Base-by-base conservation (phyloP, 2,888 invertebrate species). In the Hedychridium roseum region DNA sequence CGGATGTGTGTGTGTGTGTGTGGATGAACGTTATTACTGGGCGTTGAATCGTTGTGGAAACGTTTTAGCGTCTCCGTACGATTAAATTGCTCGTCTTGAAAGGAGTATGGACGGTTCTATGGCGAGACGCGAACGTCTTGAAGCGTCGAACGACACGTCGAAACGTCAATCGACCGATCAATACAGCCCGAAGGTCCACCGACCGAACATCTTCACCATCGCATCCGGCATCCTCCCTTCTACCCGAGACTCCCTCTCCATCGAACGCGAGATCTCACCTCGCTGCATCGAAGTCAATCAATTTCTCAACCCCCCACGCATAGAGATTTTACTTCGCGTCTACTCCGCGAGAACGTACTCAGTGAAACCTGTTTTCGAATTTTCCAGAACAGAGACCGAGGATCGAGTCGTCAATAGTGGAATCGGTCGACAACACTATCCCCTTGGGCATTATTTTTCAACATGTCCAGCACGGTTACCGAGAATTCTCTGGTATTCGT, bases 161-260 rank as follows among this genome's bases (percentile, higher is more conserved):
- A 50, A 50, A 59, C 58, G 59, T 63, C 63, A 63, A 66, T 65
- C 52, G 55, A 35, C 40, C 47, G 58, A 63, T 63, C 63, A 59
- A 63, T 63, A 53, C 47, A 41, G 36, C 32, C 32, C 6, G 15
- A 11, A n/a, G 32, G 32, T 16, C 27, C 27, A 27, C 11, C 27
- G 27, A 27, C 2, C 27, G 5, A 27, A 27, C 27, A 11, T 3
- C 11, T 27, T 3, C 23, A 23, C 6, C 9, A 9, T 23, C 9
- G 6, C 23, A 9, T 9, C 31, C 31, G 17, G 14, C 37, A 2
- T 2, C 16, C n/a, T n/a, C 5, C 4, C 5, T 16, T 9, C 16
- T n/a, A 9, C 11, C 11, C 14, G 14, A n/a, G 31, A 9, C 14
- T 3, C 16, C 11, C 32, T 6, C 15, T 14, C 17, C 5, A 30